These are phyloP conservation scores for Melinaea marsaeus DNA, from an alignment of 2,888 invertebrate species.

Conservation along the genomic window DNA sequence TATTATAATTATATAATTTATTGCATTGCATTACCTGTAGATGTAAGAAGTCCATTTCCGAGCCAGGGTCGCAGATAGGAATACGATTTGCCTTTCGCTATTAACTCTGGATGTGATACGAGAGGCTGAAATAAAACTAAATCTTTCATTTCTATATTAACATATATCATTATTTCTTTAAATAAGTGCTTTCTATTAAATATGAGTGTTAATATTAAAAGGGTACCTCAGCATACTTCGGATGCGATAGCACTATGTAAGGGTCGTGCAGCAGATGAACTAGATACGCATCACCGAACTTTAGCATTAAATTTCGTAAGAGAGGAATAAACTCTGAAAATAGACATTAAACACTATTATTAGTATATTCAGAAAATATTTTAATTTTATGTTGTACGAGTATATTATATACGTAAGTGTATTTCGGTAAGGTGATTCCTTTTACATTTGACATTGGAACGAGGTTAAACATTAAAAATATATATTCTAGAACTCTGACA, in stretches of 20 bases:
- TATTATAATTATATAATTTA: too few species aligned
- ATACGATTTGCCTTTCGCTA: constrained; percentile 26
- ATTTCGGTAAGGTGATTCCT: too few species aligned
- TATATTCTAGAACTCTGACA: too few species aligned
- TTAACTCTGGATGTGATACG: constrained; percentile 18
- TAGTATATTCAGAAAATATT: too few species aligned
- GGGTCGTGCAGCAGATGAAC: constrained; percentile 19
- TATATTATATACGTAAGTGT: too few species aligned
- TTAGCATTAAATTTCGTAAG: constrained; percentile 9
- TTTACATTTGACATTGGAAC: too few species aligned
- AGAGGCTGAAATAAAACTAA: constrained; percentile 17
- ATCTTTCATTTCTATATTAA: too few species aligned
- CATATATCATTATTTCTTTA: too few species aligned
- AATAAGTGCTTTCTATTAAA: too few species aligned
- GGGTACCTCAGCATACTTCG: constrained; percentile 23
- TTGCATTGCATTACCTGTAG: constrained; percentile 30
- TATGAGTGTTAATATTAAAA: too few species aligned
- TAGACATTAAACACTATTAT: background rate
- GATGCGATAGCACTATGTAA: constrained; percentile 19
- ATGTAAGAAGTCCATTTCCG: constrained; percentile 28
- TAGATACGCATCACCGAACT: constrained; percentile 16
- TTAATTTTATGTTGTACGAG: too few species aligned
- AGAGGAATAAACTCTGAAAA: constrained; percentile 20
- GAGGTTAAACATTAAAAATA: too few species aligned
- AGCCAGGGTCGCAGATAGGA: constrained; percentile 23